Base-by-base conservation (phyloP, 30 jellyfish, hydroid and myxozoan genomes). In the Cassiopea andromeda region DNA sequence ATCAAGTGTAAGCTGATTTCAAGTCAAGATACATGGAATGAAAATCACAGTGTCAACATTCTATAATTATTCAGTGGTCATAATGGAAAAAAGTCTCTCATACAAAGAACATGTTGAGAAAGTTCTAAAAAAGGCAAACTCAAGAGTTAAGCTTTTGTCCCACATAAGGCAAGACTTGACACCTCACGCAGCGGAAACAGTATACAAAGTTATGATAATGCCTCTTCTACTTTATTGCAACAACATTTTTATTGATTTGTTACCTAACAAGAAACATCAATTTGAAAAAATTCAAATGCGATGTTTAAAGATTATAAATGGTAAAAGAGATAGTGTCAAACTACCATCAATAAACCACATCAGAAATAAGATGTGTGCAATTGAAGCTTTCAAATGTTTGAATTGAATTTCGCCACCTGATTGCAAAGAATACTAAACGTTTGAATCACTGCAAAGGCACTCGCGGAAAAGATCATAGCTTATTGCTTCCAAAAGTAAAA, bases 101-200 rank as follows among this genome's bases (percentile, higher is more conserved):
- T 81, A 59, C 81, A 81, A n/a, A 66, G 69, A 81, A 66, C 89
- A 81, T 81, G 60, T 58, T 4, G 89, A 81, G 88, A 81, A 60
- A 81, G 60, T 44, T 59, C n/a, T 81, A 8, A 60, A 60, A 60
- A 81, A 59, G 19, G 60, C 44, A 7, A 67, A 84, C 67, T 69
- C 91, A 68, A 68, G 91, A 83, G 69, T 83, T 50, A 83, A 64
- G 91, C 83, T 83, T 12, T 80, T 83, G 69, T 68, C 83, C 47
- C 84, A 67, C 67, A 84, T 83, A 84, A 75, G 83, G 69, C 84
- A 83, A 3, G 69, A 69, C 91, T 67, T 68, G 57, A 83, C 84
- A 67, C 91, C 91, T 67, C 91, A 83, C 91, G 44, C 91, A 3
- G 91, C 75, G 3, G 76, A 60, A 81, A 81, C 90, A 69, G 64